These are phyloP conservation scores for Drosophila meridiana DNA, from an alignment of 2,888 invertebrate species.

Conservation along the genomic window DNA sequence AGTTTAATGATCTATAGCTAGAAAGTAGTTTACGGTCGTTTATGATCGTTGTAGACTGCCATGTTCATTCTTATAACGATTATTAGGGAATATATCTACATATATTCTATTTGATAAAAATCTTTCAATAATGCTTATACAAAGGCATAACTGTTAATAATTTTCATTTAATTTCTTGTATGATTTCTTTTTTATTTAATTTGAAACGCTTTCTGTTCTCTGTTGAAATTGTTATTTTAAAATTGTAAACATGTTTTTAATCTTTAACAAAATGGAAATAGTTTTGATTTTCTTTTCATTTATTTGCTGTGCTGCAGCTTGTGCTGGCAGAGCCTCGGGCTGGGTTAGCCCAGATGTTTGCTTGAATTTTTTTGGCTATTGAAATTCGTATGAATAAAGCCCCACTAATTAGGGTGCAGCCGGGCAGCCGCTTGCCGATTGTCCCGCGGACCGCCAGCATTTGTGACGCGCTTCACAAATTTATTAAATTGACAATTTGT, in stretches of 20 bases:
- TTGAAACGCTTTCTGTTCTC: not conserved
- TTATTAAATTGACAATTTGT: conserved; percentile 74
- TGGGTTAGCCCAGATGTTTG: conserved; percentile 20
- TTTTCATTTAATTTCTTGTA: not conserved
- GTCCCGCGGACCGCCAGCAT: conserved; percentile 41
- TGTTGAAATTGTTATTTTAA: not conserved
- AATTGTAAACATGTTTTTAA: not conserved
- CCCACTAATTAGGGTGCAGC: conserved; percentile 72
- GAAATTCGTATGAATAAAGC: conserved; percentile 45
- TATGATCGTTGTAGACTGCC: too few relatives aligned
- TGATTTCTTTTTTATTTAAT: not conserved
- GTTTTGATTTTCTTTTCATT: conserved; percentile 3
- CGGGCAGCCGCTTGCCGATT: conserved; percentile 42
- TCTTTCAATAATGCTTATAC: not conserved
- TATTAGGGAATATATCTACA: not conserved
- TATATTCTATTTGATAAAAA: not conserved
- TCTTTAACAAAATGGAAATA: not conserved
- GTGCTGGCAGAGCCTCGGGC: not conserved
- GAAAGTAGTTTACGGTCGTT: not conserved
- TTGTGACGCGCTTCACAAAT: conserved; percentile 46
- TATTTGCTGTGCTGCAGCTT: not conserved
- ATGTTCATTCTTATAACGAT: not conserved
- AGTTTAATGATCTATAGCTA: not conserved
- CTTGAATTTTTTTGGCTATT: conserved; percentile 22
- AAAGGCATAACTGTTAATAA: not conserved